A percentile compares a stretch with the other conserved stretches of the same genome.
phyloP scores from a whole-genome alignment of 2,888 invertebrate species.

The Lingula anatina region DNA sequence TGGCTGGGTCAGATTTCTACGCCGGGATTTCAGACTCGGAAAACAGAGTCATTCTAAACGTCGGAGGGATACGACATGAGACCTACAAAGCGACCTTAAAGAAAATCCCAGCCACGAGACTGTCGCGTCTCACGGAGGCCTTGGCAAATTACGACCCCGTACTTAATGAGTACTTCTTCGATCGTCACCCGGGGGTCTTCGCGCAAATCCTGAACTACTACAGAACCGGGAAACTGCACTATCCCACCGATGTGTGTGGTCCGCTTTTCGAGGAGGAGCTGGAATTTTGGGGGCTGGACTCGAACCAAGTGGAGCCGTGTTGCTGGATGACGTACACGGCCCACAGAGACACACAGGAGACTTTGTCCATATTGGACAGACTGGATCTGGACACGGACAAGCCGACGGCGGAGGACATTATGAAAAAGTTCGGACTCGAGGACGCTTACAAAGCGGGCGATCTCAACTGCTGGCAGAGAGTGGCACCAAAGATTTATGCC shows the following conservation, averaged over 20 bases:
- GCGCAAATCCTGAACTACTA: slow-evolving; percentile 94
- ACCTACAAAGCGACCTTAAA: slow-evolving; percentile 71
- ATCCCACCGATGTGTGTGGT: slow-evolving; percentile 98
- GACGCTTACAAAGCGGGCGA: slow-evolving; percentile 54
- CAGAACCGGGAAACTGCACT: slow-evolving; percentile 96
- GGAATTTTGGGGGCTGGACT: slow-evolving; percentile 98
- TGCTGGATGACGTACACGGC: slow-evolving; percentile 98
- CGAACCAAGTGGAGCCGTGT: slow-evolving; percentile 98
- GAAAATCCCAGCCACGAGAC: slow-evolving; percentile 93
- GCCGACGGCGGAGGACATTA: slow-evolving; percentile 95
- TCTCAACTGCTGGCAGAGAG: slow-evolving; percentile 74
- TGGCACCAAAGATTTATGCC: slow-evolving; percentile 97
- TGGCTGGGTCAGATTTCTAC: too few species aligned
- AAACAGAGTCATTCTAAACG: slow-evolving; percentile 96
- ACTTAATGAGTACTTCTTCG: slow-evolving; percentile 99
- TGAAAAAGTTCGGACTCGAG: slow-evolving; percentile 79
- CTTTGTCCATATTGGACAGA: slow-evolving; percentile 92
- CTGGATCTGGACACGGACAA: slow-evolving; percentile 94
- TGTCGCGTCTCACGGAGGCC: slow-evolving; percentile 91
- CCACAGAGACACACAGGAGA: slow-evolving; percentile 94
- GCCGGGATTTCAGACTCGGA: slow-evolving; percentile 61
- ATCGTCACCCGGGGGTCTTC: slow-evolving; percentile 88
- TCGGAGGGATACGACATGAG: slow-evolving; percentile 92
- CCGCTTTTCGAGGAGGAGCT: slow-evolving; percentile 98
- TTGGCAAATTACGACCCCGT: slow-evolving; percentile 98